A percentile compares a stretch with the other conserved stretches of the same genome.
phyloP scores from a whole-genome alignment of 2,888 invertebrate genomes.

The Pseudococcus jackbeardsleyi region DNA sequence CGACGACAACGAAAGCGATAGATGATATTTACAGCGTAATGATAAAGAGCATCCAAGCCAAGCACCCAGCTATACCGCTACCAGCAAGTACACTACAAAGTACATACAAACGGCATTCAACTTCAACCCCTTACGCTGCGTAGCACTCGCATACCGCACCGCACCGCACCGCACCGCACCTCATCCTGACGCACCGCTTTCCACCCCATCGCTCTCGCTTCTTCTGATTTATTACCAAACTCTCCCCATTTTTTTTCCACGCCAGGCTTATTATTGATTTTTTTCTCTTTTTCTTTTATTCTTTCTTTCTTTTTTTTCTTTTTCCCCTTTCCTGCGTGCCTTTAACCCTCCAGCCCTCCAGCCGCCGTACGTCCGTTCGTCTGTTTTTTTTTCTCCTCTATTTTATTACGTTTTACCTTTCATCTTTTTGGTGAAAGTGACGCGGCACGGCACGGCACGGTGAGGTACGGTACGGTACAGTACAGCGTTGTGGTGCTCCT shows the following conservation, averaged over 20 bases:
- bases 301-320: not conserved
- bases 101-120: no score
- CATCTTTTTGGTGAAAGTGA: slow-evolving; percentile 21
- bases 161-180: not conserved
- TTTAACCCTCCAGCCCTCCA: no score
- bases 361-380: no score
- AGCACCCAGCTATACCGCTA: no score
- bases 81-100: no score
- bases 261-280: slow-evolving; percentile 61
- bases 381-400: slow-evolving; percentile 1
- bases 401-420: slow-evolving; percentile 61
- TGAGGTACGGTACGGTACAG: no score
- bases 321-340: no score
- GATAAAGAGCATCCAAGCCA: no score
- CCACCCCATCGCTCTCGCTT: not conserved
- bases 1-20: no score
- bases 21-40: no score
- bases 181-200: not conserved
- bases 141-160: not conserved
- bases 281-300: not conserved
- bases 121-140: no score
- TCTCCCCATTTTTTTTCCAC: slow-evolving; percentile 56
- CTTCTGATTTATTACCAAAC: slow-evolving; percentile 58
- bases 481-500: no score
- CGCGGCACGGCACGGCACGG: not conserved